These are phyloP conservation scores for Caenorhabditis sp. DNA, from an alignment of 2,888 invertebrate species.

Conservation along the genomic window DNA sequence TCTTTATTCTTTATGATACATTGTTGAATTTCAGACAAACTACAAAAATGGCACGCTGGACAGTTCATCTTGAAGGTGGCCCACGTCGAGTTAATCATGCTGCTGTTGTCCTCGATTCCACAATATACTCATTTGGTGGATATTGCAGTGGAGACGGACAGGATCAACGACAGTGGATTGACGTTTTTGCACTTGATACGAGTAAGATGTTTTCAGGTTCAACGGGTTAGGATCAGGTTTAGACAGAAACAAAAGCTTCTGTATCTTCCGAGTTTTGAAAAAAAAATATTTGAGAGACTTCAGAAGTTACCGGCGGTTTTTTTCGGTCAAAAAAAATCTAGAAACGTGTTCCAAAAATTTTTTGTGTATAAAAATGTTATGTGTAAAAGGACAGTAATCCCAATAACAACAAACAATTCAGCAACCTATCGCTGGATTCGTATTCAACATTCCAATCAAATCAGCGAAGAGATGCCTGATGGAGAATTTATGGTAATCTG, in stretches of 20 bases:
- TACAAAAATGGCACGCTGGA: constrained; percentile 78
- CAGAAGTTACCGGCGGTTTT: no score
- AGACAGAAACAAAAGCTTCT: no score
- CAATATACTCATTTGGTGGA: constrained; percentile 89
- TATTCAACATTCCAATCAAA: not conserved
- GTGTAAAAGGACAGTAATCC: no score
- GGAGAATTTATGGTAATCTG: not conserved
- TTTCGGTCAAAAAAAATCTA: no score
- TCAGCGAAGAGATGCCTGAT: not conserved
- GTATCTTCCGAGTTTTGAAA: no score
- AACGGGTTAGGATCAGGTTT: no score
- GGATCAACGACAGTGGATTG: constrained; percentile 78
- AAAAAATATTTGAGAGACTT: no score
- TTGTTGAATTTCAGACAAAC: no score
- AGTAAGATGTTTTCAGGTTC: constrained; percentile 73
- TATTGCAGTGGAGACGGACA: constrained; percentile 87
- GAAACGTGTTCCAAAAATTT: no score
- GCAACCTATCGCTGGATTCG: not conserved
- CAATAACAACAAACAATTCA: no score
- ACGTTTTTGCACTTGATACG: constrained; percentile 85
- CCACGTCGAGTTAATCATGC: constrained; percentile 77
- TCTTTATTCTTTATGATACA: not conserved
- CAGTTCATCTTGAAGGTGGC: constrained; percentile 85
- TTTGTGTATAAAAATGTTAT: no score
- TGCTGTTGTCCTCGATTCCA: constrained; percentile 53